Evolutionary conservation across 2,797 vertebrate species (phyloP).

Genomic region (Sebastes glaucus): DNA sequence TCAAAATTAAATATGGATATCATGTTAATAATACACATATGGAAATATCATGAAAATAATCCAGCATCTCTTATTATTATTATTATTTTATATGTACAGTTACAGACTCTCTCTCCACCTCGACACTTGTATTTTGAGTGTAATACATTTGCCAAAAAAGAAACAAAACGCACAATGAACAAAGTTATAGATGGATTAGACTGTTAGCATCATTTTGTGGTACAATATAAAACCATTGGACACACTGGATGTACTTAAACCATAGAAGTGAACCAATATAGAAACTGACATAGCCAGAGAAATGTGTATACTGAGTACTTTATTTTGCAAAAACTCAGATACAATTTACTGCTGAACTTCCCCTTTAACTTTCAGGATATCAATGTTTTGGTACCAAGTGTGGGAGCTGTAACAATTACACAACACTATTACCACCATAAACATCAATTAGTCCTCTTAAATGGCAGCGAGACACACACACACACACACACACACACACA

Average conservation of each 20-base stretch:
- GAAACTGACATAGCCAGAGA: background rate
- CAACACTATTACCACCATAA: constrained; percentile 44
- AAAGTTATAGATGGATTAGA: background rate
- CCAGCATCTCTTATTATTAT: background rate
- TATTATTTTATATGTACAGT: background rate
- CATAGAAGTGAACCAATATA: background rate
- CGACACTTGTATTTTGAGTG: background rate
- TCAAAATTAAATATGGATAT: background rate
- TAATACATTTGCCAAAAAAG: background rate
- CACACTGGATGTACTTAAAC: background rate
- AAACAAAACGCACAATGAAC: background rate
- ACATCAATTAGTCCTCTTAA: constrained; percentile 43
- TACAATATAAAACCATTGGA: background rate
- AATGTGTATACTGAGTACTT: background rate
- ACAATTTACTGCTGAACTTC: background rate
- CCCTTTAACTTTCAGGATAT: background rate
- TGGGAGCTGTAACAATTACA: constrained; percentile 14
- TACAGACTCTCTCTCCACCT: background rate
- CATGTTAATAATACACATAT: background rate
- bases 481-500: constrained; percentile 8
- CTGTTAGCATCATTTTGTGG: background rate
- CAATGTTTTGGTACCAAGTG: background rate
- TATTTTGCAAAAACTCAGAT: background rate
- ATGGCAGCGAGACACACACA: constrained; percentile 4
- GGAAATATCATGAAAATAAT: background rate